Percentiles rank a stretch among this genome's conserved stretches.
Conservation (phyloP, 35 echinoderm and acorn worm genomes). For the Apostichopus parvimensis region DNA sequence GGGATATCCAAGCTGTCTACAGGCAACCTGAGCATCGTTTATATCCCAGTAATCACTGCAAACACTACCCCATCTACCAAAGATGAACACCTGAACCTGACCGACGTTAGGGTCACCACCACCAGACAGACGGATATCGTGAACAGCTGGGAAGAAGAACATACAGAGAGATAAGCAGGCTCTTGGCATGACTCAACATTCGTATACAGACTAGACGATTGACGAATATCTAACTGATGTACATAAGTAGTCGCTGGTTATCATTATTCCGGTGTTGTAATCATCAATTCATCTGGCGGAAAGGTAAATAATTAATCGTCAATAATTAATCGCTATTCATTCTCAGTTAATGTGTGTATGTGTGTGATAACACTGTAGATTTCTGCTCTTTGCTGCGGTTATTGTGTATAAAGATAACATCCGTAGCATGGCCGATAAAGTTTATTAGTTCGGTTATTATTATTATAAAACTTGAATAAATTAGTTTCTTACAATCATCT, state of each 20-base stretch:
- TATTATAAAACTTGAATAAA: background rate
- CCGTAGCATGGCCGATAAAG: background rate
- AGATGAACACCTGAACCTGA: slow-evolving; percentile 23
- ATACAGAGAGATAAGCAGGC: background rate
- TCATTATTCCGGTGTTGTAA: background rate
- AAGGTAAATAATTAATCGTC: background rate
- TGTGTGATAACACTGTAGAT: background rate
- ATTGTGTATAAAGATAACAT: background rate
- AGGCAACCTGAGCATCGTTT: slow-evolving; percentile 7
- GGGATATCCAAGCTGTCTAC: slow-evolving; percentile 20
- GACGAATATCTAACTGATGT: background rate
- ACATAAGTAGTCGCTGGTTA: background rate
- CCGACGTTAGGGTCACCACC: background rate
- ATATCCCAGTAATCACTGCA: slow-evolving; percentile 50
- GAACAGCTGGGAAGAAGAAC: background rate
- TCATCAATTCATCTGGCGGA: background rate
- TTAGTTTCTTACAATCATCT: slow-evolving; percentile 7
- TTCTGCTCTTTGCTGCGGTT: background rate
- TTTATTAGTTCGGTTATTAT: background rate
- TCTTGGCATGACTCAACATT: background rate
- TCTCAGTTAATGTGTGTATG: background rate
- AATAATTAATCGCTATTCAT: background rate
- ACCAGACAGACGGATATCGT: background rate
- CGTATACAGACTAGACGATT: background rate
- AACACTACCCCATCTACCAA: slow-evolving; percentile 14